Percentiles rank a stretch among this genome's conserved stretches.
phyloP scores from a whole-genome alignment of 2,113 vertebrate species.

The Tricholaema leucomelas region DNA sequence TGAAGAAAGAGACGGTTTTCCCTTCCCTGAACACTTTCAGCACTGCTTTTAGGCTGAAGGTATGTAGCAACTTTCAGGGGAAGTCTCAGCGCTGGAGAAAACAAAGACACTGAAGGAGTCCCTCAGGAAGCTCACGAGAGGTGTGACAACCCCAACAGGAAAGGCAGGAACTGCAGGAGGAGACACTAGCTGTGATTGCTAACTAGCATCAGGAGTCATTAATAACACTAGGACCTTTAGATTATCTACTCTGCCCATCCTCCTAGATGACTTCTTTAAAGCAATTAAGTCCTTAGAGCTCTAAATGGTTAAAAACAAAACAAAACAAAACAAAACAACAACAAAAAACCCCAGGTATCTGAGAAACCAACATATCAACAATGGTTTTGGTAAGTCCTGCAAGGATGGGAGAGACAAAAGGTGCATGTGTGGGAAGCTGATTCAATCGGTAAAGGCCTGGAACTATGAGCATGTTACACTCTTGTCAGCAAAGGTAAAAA shows the following conservation, averaged over 20 bases:
- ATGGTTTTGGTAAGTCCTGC: neutral
- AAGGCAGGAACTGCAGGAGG: neutral
- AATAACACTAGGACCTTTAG: neutral
- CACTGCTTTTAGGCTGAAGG: neutral
- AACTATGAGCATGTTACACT: neutral
- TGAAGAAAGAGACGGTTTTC: neutral
- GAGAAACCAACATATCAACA: neutral
- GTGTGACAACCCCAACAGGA: accelerated
- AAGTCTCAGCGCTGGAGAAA: neutral
- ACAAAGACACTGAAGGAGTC: neutral
- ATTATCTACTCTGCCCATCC: neutral
- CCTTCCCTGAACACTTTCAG: neutral
- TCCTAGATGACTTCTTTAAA: neutral
- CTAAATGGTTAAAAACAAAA: neutral
- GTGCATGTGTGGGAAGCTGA: too few species aligned
- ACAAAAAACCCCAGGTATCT: neutral
- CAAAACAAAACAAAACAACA: neutral
- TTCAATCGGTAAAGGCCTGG: neutral
- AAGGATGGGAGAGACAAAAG: neutral
- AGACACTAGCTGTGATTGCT: neutral
- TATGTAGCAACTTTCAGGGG: neutral
- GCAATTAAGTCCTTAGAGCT: neutral
- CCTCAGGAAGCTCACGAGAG: neutral
- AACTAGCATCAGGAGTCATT: neutral
- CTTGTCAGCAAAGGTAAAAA: neutral